Evolutionary conservation across 2,797 vertebrate genomes (phyloP), one percentile per base, ranked within the genome.

Genomic region (Sandelia bainsii): DNA sequence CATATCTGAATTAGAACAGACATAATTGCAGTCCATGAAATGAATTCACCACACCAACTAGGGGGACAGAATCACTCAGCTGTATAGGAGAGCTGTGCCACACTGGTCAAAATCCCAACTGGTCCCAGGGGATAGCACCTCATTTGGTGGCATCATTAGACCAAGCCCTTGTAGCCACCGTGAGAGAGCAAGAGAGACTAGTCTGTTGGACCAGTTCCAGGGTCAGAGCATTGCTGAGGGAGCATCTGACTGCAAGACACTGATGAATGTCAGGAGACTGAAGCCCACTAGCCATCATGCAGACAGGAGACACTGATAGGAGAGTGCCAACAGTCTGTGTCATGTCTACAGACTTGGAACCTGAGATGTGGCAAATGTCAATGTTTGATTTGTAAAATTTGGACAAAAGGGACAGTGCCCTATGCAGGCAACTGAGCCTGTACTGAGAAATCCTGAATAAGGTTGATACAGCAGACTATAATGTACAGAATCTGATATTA

Each of bases 211-310:
- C 79, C 60, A 46, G 44, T 72, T 80, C 66, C 69, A 62, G 84
- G 90, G 86, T 90, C 82, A 82, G 83, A 80, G 64, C 75, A 77
- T 78, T 75, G 85, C 72, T 80, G 86, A 73, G 86, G 81, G 85
- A 87, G 82, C 88, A 89, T 87, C 84, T 91, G 90, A 91, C 91
- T 87, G 91, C 75, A 75, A 87, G 90, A 91, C 91, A 88, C 80
- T 92, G 92, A 94, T 93, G 77, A 78, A 94, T 92, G 89, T 89
- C 84, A 85, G 82, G 86, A 84, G 89, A 91, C 74, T 60, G 73
- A 81, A 87, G 86, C 87, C 90, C 85, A 86, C 71, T 82, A 88
- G 89, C 90, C 87, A 89, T 90, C 86, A 90, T 90, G 86, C 85
- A 71, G 72, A 20, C 59, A 58, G 73, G 66, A 90, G 84, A 89